Evolutionary conservation across 2,797 vertebrate genomes (phyloP).

Genomic region (Ctenochaetus hawaiiensis): DNA sequence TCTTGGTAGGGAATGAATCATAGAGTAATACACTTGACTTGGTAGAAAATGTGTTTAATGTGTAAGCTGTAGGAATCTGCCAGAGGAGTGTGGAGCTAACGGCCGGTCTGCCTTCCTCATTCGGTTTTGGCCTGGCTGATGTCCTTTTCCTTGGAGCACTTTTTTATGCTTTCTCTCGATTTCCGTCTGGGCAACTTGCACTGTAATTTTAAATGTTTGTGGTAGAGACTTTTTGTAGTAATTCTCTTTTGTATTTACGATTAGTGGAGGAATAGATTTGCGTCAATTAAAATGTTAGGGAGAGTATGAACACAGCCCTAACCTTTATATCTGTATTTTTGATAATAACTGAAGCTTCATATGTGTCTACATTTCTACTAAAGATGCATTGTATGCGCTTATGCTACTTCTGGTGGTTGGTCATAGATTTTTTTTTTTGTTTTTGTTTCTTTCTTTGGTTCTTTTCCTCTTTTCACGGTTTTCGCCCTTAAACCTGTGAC

Average conservation of each 20-base stretch:
- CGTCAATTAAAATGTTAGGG: conserved; percentile 5
- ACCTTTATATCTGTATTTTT: conserved; percentile 57
- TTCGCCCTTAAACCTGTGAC: conserved; percentile 25
- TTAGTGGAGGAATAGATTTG: conserved; percentile 27
- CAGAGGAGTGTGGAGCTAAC: conserved; percentile 10
- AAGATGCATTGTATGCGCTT: background rate
- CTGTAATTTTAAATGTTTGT: conserved; percentile 51
- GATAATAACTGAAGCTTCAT: conserved; percentile 24
- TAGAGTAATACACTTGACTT: conserved; percentile 29
- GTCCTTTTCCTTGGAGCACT: no score
- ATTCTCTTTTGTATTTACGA: conserved; percentile 34
- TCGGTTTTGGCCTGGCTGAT: conserved; percentile 11
- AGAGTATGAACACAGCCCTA: background rate
- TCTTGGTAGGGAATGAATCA: conserved; percentile 34
- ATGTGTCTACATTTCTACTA: conserved; percentile 15
- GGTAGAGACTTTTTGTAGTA: conserved; percentile 37
- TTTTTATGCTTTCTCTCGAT: background rate
- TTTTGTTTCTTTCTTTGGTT: background rate
- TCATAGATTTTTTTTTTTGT: background rate
- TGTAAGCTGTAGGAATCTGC: conserved; percentile 13
- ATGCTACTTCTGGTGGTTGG: background rate
- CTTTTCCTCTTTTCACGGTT: conserved; percentile 27
- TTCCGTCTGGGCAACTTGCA: conserved; percentile 47
- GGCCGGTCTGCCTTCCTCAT: conserved; percentile 45
- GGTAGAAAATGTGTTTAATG: conserved; percentile 29